Conservation (phyloP, 2,113 vertebrate species). For the Chloebia gouldiae region DNA sequence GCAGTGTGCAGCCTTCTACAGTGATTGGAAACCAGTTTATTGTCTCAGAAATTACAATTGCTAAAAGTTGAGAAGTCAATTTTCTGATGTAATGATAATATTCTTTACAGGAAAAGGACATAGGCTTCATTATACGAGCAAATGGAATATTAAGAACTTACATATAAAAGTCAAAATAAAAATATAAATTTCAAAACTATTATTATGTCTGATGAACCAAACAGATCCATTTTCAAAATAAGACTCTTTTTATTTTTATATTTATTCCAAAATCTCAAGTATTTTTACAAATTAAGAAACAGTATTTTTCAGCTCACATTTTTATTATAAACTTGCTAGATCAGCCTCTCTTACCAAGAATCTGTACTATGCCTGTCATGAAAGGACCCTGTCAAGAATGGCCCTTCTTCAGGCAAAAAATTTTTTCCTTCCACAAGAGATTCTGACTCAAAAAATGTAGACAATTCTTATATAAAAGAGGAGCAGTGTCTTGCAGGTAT, state of each 20-base stretch:
- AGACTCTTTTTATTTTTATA: neutral
- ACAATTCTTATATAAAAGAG: neutral
- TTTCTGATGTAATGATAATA: neutral
- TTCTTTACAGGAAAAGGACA: neutral
- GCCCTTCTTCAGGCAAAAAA: neutral
- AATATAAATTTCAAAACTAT: neutral
- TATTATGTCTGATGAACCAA: neutral
- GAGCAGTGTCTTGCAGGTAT: neutral
- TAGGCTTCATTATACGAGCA: neutral
- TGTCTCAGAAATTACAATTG: neutral
- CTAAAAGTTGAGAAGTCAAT: neutral
- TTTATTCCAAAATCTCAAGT: neutral
- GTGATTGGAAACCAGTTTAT: neutral
- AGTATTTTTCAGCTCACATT: neutral
- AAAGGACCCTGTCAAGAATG: neutral
- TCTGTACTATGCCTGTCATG: neutral
- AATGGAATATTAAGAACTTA: neutral
- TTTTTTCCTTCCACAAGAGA: neutral
- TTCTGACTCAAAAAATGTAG: neutral
- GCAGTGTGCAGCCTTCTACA: neutral
- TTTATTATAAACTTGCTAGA: neutral
- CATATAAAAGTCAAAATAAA: neutral
- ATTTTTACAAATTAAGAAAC: neutral
- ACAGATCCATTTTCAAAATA: neutral
- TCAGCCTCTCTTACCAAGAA: neutral